These are phyloP conservation scores for Pristionchus arcanus DNA, from an alignment of 2,888 invertebrate genomes.

Conservation along the genomic window DNA sequence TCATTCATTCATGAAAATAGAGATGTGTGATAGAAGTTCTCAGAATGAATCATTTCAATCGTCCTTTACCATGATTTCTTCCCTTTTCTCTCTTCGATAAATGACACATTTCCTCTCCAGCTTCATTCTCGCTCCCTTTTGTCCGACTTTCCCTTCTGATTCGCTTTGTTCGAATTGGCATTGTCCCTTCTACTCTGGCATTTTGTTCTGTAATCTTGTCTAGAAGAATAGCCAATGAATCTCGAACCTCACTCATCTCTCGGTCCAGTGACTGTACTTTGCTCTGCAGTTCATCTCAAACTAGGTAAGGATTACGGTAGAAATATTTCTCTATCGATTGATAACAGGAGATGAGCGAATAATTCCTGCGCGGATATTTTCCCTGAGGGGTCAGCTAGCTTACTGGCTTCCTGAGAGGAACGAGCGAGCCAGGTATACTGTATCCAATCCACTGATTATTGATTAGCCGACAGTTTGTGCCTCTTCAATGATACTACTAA, in stretches of 20 bases:
- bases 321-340: background rate
- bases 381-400: slow-evolving; percentile 32
- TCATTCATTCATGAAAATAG: slow-evolving; percentile 17
- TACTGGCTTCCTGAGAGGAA: slow-evolving; percentile 46
- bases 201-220: background rate
- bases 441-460: background rate
- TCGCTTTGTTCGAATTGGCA: background rate
- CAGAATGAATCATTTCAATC: slow-evolving; percentile 28
- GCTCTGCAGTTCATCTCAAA: slow-evolving; percentile 26
- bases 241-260: background rate
- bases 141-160: background rate
- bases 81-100: background rate
- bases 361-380: slow-evolving; percentile 17
- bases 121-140: slow-evolving; percentile 41
- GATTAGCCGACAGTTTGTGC: slow-evolving; percentile 7
- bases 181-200: background rate
- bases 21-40: background rate
- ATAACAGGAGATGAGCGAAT: background rate
- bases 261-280: slow-evolving; percentile 12
- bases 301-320: slow-evolving; percentile 1
- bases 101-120: slow-evolving; percentile 21
- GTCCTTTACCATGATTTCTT: background rate
- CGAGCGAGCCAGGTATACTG: slow-evolving; percentile 13
- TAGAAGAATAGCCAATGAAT: background rate
- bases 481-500: slow-evolving; percentile 27